Percentiles rank a stretch among this genome's conserved stretches.
Conservation (phyloP, 2,888 invertebrate species). For the Bellardia bayeri region DNA sequence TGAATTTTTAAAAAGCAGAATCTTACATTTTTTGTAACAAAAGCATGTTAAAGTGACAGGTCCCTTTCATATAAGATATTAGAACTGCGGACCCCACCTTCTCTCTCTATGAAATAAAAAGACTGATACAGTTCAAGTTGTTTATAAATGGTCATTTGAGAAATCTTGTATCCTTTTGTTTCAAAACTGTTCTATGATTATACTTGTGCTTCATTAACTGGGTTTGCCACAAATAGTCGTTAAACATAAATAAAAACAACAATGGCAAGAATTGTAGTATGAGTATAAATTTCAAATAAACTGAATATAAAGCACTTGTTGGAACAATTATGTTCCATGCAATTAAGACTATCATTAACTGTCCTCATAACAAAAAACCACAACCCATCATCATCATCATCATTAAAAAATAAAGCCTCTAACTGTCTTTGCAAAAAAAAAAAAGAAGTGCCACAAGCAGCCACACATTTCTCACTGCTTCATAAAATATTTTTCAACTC, state of each 20-base stretch:
- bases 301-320: constrained; percentile 35
- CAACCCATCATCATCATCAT: constrained; percentile 53
- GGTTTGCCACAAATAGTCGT: constrained; percentile 10
- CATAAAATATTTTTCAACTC: background rate
- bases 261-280: background rate
- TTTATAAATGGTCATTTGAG: too few relatives aligned
- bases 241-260: background rate
- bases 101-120: too few relatives aligned
- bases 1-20: too few relatives aligned
- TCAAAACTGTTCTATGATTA: background rate
- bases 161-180: background rate
- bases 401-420: constrained; percentile 54
- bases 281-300: constrained; percentile 10
- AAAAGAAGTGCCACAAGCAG: background rate
- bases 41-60: too few relatives aligned
- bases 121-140: too few relatives aligned
- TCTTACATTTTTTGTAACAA: too few relatives aligned
- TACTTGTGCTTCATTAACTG: constrained; percentile 2
- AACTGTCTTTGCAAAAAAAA: background rate
- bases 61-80: too few relatives aligned
- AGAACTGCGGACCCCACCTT: too few relatives aligned
- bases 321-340: constrained; percentile 50
- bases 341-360: constrained; percentile 63
- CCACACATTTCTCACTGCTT: background rate
- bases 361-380: constrained; percentile 37